phyloP scores from a whole-genome alignment of 1,140 invertebrate species.

The Tetramorium simillimum region DNA sequence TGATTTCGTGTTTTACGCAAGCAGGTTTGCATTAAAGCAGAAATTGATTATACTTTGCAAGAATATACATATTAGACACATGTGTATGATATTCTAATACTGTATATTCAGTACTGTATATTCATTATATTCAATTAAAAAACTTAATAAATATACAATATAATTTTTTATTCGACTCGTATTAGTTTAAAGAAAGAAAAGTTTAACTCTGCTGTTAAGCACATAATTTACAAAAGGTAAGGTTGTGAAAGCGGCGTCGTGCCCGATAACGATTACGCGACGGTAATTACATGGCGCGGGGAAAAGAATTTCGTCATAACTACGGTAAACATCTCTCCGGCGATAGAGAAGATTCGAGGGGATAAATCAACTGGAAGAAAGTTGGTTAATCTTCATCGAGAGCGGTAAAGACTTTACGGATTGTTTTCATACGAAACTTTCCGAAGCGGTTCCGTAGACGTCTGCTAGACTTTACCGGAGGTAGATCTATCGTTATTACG shows the following conservation, averaged over 20 bases:
- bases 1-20: not conserved
- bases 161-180: too few species aligned
- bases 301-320: constrained; percentile 51
- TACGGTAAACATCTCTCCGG: constrained; percentile 2
- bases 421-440: constrained; percentile 71
- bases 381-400: constrained; percentile 68
- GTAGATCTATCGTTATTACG: constrained; percentile 60
- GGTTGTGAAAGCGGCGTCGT: not conserved
- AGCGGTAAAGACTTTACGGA: constrained; percentile 62
- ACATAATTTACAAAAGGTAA: not conserved
- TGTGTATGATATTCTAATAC: not conserved
- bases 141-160: not conserved
- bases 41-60: not conserved
- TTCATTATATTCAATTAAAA: not conserved
- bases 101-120: too few species aligned
- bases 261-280: constrained; percentile 33
- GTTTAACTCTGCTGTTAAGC: too few species aligned
- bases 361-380: constrained; percentile 62
- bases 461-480: constrained; percentile 59
- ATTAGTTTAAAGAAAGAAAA: not conserved
- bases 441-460: constrained; percentile 55
- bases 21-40: not conserved
- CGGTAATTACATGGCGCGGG: constrained; percentile 32
- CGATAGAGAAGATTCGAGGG: constrained; percentile 33
- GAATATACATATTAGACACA: not conserved